Base-by-base conservation (phyloP, 2,113 vertebrate genomes). In the Polypterus bichir region DNA sequence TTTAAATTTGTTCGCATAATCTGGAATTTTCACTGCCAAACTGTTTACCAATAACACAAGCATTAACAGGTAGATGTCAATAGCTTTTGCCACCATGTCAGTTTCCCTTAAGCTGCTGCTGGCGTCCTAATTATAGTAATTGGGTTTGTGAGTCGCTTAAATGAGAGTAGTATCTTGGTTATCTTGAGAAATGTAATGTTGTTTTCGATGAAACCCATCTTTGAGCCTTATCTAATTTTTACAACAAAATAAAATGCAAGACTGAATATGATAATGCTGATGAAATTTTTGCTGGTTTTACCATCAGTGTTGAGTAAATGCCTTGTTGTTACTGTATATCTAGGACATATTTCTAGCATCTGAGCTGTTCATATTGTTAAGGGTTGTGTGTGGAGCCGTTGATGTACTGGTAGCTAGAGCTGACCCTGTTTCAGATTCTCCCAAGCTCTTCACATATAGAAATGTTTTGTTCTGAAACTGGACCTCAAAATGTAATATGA, bases 51-150 rank as follows among this genome's bases (percentile, higher is more conserved):
- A 51, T 70, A 70, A 68, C 66, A 59, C 44, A 64, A 67, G 57
- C 27, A 67, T 64, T 80, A 73, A 65, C 58, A 57, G 8, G 56
- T 67, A 6, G 44, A 70, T 77, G 69, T 81, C 56, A 45, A 64
- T 79, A 67, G 68, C 55, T 66, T 77, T 70, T 77, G 48, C 54
- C 68, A 55, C 54, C 58, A 55, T 64, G 54, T 79, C 60, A 46
- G 60, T 52, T 52, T 52, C 10, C 10, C 10, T 52, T 3, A 45
- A 7, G 3, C 9, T 68, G 57, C 71, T 69, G 3, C 0, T 52
- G 2, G 52, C 59, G 72, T 64, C 64, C 56, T 83, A 72, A 78
- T 78, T 77, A 63, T 10, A 61, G 69, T 67, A 10, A 71, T 76
- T 79, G 74, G 68, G 70, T 68, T 7, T 7, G 64, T 58, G 9